phyloP scores from a whole-genome alignment of 2,888 invertebrate genomes.

The Exocentrus adspersus region DNA sequence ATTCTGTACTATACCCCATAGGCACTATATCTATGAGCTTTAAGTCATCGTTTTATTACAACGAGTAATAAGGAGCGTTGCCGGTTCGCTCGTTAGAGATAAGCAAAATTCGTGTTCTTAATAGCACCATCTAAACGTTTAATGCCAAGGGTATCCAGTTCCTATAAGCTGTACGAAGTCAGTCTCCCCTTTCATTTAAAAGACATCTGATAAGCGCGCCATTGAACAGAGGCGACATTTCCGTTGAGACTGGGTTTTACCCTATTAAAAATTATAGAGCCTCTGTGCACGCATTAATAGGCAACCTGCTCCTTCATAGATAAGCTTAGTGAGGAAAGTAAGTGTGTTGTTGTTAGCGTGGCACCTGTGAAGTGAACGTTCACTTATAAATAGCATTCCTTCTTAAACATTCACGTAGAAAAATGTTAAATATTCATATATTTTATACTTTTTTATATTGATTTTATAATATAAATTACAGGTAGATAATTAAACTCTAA shows the following conservation, averaged over 20 bases:
- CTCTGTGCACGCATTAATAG: conserved; percentile 10
- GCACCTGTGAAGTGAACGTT: conserved; percentile 19
- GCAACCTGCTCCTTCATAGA: conserved; percentile 18
- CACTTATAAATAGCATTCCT: not conserved
- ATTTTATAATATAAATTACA: too few relatives aligned
- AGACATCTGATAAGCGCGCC: conserved; percentile 9
- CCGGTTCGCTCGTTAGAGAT: conserved; percentile 1
- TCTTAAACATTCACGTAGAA: too few relatives aligned
- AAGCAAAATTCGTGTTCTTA: conserved; percentile 4
- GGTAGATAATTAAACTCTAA: not conserved
- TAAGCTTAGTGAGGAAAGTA: conserved; percentile 6
- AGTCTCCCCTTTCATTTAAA: conserved; percentile 8
- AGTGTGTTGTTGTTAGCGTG: conserved; percentile 11
- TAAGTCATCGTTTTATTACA: not conserved
- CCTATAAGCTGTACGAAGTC: conserved; percentile 3
- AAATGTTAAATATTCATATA: too few relatives aligned
- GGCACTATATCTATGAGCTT: not conserved
- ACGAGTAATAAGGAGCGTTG: not conserved
- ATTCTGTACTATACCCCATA: too few relatives aligned
- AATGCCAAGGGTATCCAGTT: not conserved
- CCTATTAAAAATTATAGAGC: conserved; percentile 15
- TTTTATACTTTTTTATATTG: too few relatives aligned
- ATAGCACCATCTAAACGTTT: conserved; percentile 15
- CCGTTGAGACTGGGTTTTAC: not conserved
- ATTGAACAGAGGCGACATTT: conserved; percentile 4